Evolutionary conservation across 2,797 vertebrate species (phyloP), one percentile per base, ranked within the genome.

Genomic region (Malurus splendens): DNA sequence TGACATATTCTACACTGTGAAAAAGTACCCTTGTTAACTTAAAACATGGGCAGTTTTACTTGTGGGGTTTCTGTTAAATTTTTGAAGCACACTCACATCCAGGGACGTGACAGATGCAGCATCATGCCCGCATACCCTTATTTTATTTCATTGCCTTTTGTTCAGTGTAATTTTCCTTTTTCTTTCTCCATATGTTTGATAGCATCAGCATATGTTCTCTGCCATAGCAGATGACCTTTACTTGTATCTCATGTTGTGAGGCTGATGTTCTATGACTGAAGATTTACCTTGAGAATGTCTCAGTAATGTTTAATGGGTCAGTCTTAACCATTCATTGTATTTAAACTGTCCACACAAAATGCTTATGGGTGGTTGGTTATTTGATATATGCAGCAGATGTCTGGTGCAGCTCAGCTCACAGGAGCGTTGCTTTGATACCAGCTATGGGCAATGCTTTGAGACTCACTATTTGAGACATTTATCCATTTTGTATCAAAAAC

Each of bases 251-350:
- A 32, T 78, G 41, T 88, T 86, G 90, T n/a, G 85, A 92, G n/a
- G 24, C 55, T 94, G 87, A 90, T 93, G 70, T 55, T 90, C 41
- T 86, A 7, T 62, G 70, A 87, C 71, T 92, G 80, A 77, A 90
- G 82, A 93, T 93, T 94, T 94, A 94, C 90, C 93, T 94, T 89
- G 85, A 86, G 59, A 93, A 83, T 48, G 22, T 92, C 87, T 94
- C 87, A 60, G 80, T 86, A 87, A 93, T 65, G 44, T 90, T 92
- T 87, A 92, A 90, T 93, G 73, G 87, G 73, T 93, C 76, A 90
- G 59, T 78, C 82, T 93, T 62, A 93, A 75, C 79, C 44, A 83
- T 87, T 89, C 66, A 73, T 60, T 81, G n/a, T 90, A 55, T 90
- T 93, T 93, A 92, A 93, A 89, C 70, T 81, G 73, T 81, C 85